Evolutionary conservation across 2,797 vertebrate genomes (phyloP).

Genomic region (Arremon brunneinucha): DNA sequence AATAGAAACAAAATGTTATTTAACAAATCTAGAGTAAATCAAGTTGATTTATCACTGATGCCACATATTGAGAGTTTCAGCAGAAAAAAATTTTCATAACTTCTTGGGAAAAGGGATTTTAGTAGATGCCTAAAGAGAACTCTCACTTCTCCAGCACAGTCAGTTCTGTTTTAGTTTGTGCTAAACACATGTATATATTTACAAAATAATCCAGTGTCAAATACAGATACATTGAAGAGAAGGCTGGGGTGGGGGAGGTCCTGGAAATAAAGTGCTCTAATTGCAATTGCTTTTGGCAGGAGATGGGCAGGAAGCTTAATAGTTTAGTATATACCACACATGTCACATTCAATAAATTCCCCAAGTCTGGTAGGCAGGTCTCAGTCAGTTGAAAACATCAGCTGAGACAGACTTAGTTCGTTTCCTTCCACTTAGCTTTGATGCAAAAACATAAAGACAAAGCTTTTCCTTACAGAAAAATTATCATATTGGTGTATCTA

Average conservation of each 20-base stretch:
- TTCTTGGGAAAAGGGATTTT: not conserved
- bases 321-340: not conserved
- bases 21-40: not conserved
- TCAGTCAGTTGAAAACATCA: not conserved
- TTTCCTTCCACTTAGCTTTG: not conserved
- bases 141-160: not conserved
- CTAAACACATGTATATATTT: not conserved
- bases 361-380: not conserved
- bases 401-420: not conserved
- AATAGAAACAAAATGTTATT: not conserved
- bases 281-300: slow-evolving; percentile 9
- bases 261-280: not conserved
- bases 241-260: not conserved
- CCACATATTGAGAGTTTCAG: not conserved
- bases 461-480: not conserved
- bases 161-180: not conserved
- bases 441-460: not conserved
- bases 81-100: not conserved
- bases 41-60: not conserved
- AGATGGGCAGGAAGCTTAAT: not conserved
- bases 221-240: not conserved
- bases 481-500: not conserved
- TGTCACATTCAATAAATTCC: slow-evolving; percentile 21
- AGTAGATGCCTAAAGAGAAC: not conserved
- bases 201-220: not conserved